Evolutionary conservation across 2,888 invertebrate species (phyloP), one percentile per base, ranked within the genome.

Genomic region (Bellardia pandia): DNA sequence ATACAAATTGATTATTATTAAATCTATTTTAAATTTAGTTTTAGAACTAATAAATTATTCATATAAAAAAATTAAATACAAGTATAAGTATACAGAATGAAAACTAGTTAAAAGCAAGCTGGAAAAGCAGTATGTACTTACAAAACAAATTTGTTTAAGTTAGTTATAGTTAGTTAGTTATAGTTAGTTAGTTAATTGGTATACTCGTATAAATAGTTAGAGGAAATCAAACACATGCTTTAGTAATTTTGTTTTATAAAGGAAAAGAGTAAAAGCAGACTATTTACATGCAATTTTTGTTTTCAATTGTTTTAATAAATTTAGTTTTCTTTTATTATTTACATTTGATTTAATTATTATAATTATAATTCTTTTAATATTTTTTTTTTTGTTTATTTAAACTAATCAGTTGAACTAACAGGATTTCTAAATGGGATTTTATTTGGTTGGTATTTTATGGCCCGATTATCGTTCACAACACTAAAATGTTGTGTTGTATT

Each of bases 391-490:
- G 23, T 23, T 14, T 62, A 64, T 72, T 72, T 60, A 30, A 78
- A 68, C 68, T 68, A 68, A 79, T 74, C 72, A 53, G 51, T 84
- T 71, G 51, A 78, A 74, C 84, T 84, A 78, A 68, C n/a, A 60
- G 40, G 7, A 68, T 72, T 66, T 51, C 74, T 74, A 79, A 60
- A 74, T 48, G 56, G 13, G 33, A 42, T 56, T 77, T 42, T 33
- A 6, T 37, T 48, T 23, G 3, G 60, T 64, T 80, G 45, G 45
- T 62, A 16, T 11, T 42, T n/a, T n/a, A n/a, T n/a, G n/a, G n/a
- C n/a, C n/a, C n/a, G n/a, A n/a, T n/a, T n/a, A n/a, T n/a, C n/a
- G n/a, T n/a, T n/a, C n/a, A n/a, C n/a, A n/a, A n/a, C n/a, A n/a
- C n/a, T n/a, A n/a, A n/a, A n/a, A n/a, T n/a, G n/a, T n/a, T n/a